Base-by-base conservation (phyloP, 37 sponge, comb jelly and placozoan genomes). In the Crambe crambe region DNA sequence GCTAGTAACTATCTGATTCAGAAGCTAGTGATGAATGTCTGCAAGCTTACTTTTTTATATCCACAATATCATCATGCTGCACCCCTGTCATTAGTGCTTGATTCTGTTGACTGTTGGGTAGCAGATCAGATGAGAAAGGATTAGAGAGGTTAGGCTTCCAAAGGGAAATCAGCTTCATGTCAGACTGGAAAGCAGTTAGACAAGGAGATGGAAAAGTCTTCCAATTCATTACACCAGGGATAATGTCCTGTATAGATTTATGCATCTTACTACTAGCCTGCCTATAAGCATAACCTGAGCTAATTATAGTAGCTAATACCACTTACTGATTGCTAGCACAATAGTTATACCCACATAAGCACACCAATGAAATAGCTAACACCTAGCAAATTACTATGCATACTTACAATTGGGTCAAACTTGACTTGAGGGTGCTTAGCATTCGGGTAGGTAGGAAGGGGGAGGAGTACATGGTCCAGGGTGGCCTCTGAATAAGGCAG, bases 201-300 rank as follows among this genome's bases (percentile, higher is more conserved):
- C 56, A 81, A 20, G 51, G 83, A 38, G 78, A 77, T 37, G 83
- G 83, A 60, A 88, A 88, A 39, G 70, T 70, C 59, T 82, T 88
- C 89, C 89, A 88, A 2, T 77, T 56, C 89, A 88, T 88, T 37
- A 88, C 21, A 23, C 74, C 89, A 21, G 89, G 78, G 36, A 88
- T 88, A 29, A 77, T 68, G 2, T 82, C 83, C 89, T 88, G 58
- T 2, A 57, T 35, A n/a, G n/a, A n/a, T 47, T 15, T 47, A 47
- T 47, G 12, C 51, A 47, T 6, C 51, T 15, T 15, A 47, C 12
- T 6, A 47, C n/a, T n/a, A n/a, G n/a, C n/a, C n/a, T n/a, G n/a
- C n/a, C n/a, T n/a, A n/a, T n/a, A n/a, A n/a, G n/a, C n/a, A n/a
- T n/a, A n/a, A n/a, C n/a, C n/a, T n/a, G 54, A 51, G 54, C 15